Percentiles rank a stretch among this genome's conserved stretches.
These are phyloP conservation scores for Abrostola tripartita DNA, from an alignment of 2,888 invertebrate species.

Conservation along the genomic window DNA sequence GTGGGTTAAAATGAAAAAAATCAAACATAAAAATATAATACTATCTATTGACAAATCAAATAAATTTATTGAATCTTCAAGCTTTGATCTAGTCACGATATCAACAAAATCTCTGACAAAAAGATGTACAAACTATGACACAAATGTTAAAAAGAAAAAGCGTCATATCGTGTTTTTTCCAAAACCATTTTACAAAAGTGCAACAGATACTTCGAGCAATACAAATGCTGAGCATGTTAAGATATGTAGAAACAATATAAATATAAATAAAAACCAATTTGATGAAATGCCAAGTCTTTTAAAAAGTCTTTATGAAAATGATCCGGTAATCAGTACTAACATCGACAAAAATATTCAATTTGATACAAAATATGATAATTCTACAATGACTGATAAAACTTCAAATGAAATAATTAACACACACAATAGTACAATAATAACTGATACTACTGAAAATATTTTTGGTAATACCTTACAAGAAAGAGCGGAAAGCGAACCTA, in stretches of 20 bases:
- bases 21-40: constrained; percentile 57
- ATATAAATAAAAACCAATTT: constrained; percentile 34
- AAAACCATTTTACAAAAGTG: constrained; percentile 57
- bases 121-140: constrained; percentile 59
- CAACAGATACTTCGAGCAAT: constrained; percentile 47
- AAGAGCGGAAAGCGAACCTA: constrained; percentile 43
- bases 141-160: constrained; percentile 43
- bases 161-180: constrained; percentile 60
- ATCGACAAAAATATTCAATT: constrained; percentile 48
- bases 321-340: constrained; percentile 52
- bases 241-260: constrained; percentile 18
- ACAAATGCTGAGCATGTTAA: constrained; percentile 28
- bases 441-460: constrained; percentile 6
- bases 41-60: constrained; percentile 55
- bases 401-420: constrained; percentile 14
- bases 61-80: constrained; percentile 59
- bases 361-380: constrained; percentile 49
- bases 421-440: constrained; percentile 12
- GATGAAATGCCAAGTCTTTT: constrained; percentile 65
- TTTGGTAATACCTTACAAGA: constrained; percentile 23
- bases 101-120: constrained; percentile 71
- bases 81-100: constrained; percentile 67
- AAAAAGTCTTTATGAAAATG: constrained; percentile 64
- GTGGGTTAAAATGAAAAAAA: constrained; percentile 52
- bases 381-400: constrained; percentile 62